Conservation (phyloP, 2,888 invertebrate genomes). For the Omphaloscelis lunosa region DNA sequence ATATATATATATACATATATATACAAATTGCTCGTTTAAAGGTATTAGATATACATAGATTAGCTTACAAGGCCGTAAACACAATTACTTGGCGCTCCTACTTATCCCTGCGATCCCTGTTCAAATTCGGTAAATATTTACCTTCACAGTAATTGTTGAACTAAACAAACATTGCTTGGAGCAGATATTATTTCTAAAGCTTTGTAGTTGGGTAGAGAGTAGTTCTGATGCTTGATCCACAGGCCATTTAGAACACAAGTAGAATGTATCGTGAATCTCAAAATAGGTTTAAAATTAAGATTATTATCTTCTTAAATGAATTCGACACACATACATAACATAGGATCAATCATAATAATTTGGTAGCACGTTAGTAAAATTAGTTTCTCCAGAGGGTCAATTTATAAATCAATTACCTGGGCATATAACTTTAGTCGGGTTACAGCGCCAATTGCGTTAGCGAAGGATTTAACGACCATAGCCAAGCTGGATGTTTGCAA, state of each 20-base stretch:
- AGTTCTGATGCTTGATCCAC: background rate
- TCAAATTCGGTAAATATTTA: slow-evolving; percentile 37
- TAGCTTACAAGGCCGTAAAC: slow-evolving; percentile 9
- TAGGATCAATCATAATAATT: background rate
- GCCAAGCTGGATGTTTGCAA: slow-evolving; percentile 17
- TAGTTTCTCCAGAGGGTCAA: slow-evolving; percentile 8
- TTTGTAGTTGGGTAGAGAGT: background rate
- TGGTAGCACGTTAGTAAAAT: slow-evolving; percentile 15
- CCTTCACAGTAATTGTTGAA: slow-evolving; percentile 29
- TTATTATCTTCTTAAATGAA: background rate
- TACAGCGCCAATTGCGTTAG: slow-evolving; percentile 43
- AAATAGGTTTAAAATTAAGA: too few species aligned
- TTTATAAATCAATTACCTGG: slow-evolving; percentile 35
- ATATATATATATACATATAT: too few species aligned
- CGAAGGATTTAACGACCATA: slow-evolving; percentile 32
- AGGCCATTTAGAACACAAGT: background rate
- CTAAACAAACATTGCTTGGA: slow-evolving; percentile 23
- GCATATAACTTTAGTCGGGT: slow-evolving; percentile 26
- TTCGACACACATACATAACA: background rate
- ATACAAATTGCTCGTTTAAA: too few species aligned
- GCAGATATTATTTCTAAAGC: slow-evolving; percentile 10
- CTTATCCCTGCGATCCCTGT: slow-evolving; percentile 20
- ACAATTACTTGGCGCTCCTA: slow-evolving; percentile 25
- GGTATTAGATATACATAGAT: too few species aligned
- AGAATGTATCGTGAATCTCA: too few species aligned